Evolutionary conservation across 2,113 vertebrate species (phyloP), one percentile per base, ranked within the genome.

Genomic region (Ploceus nigricollis): DNA sequence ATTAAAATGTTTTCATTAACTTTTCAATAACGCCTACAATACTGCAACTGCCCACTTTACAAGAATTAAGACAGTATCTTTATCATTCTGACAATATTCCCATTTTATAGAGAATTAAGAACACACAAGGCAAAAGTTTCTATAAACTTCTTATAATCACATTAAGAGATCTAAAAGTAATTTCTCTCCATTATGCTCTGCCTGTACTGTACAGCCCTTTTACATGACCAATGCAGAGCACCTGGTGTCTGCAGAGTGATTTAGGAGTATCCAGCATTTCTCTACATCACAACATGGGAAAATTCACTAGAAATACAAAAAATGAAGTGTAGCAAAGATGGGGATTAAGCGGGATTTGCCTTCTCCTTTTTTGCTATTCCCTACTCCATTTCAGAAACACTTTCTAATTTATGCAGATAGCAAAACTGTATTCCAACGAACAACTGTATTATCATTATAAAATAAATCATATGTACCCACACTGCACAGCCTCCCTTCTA

Each of bases 391-490:
- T 85, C 88, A 85, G 42, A 82, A 79, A 57, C 33, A 58, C 11
- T 47, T 91, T 17, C 37, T 76, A 80, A 78, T 88, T 80, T 44
- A 91, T 75, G 82, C 90, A 82, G 86, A 77, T 15, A 71, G 31
- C 14, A 10, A 94, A 89, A 79, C 12, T 77, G n/a, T 58, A 87
- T 87, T 94, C 83, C 72, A 94, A 77, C 54, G 66, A 82, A 86
- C 71, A 94, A 77, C 64, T 54, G 31, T 28, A 88, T 93, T 42
- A 82, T 71, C 48, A 79, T 91, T 91, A 79, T n/a, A 82, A 91
- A 95, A 65, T 80, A 75, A 68, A 82, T 81, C 31, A 4, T 25
- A 75, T 6, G 48, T 78, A 83, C 25, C 68, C 80, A 64, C 44
- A 80, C 37, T 35, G 37, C 4, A 47, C 3, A 92, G 48, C 37